Evolutionary conservation across 1,140 invertebrate genomes (phyloP).

Genomic region (Druon quercuslanigerum): DNA sequence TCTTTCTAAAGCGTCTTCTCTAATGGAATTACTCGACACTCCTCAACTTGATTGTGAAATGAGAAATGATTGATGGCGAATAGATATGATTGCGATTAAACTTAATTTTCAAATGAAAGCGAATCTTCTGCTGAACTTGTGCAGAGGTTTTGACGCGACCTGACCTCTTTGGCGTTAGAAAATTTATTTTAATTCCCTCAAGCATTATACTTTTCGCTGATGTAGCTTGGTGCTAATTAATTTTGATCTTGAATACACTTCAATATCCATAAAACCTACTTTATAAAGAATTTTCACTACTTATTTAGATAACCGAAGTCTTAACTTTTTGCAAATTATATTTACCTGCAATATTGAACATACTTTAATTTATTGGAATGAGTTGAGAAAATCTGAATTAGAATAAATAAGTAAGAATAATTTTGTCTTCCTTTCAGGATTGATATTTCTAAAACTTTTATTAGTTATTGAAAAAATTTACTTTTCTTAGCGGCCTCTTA

Average conservation of each 20-base stretch:
- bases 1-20: not conserved
- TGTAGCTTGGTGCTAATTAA: not conserved
- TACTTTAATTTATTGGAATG: no score
- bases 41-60: slow-evolving; percentile 1
- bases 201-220: not conserved
- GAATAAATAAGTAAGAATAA: no score
- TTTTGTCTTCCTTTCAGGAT: no score
- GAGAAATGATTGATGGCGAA: not conserved
- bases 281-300: no score
- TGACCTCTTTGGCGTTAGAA: not conserved
- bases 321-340: no score
- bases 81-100: not conserved
- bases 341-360: no score
- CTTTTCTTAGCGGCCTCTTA: no score
- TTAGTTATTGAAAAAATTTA: no score
- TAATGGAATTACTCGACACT: not conserved
- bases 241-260: not conserved
- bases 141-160: not conserved
- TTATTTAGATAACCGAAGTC: no score
- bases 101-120: not conserved
- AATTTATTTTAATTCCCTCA: not conserved
- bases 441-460: no score
- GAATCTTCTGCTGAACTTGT: not conserved
- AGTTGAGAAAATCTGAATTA: no score
- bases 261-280: no score